These are phyloP conservation scores for Semicossyphus pulcher DNA, from an alignment of 2,113 vertebrate genomes.

Conservation along the genomic window DNA sequence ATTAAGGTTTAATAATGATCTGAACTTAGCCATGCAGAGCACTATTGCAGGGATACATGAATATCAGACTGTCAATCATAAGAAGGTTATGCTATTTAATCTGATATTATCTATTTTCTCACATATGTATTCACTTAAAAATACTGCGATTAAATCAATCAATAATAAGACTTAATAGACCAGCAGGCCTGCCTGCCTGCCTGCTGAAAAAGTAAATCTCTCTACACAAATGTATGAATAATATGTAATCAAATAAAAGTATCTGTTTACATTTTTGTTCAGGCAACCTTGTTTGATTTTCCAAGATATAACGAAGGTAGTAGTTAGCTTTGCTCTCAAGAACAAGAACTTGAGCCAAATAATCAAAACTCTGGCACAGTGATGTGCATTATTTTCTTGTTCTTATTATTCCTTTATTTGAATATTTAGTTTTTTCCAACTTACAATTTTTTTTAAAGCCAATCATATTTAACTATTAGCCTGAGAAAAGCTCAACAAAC, in stretches of 20 bases:
- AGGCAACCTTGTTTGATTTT: slow-evolving; percentile 25
- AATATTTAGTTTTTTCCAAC: no score
- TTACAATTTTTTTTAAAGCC: no score
- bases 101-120: background rate
- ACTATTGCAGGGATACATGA: no score
- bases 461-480: no score
- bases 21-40: no score
- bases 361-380: slow-evolving; percentile 54
- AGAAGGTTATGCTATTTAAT: no score
- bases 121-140: background rate
- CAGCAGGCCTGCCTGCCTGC: background rate
- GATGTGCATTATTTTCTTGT: slow-evolving; percentile 34
- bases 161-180: background rate
- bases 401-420: slow-evolving; percentile 32
- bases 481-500: background rate
- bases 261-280: slow-evolving; percentile 13
- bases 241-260: background rate
- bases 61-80: background rate
- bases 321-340: slow-evolving; percentile 25
- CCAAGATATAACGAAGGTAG: slow-evolving; percentile 27
- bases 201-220: background rate
- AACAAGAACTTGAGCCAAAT: slow-evolving; percentile 49
- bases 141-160: background rate
- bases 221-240: background rate
- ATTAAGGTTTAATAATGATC: no score